These are phyloP conservation scores for Felis chaus DNA, from an alignment of 2,113 vertebrate species.

Conservation along the genomic window DNA sequence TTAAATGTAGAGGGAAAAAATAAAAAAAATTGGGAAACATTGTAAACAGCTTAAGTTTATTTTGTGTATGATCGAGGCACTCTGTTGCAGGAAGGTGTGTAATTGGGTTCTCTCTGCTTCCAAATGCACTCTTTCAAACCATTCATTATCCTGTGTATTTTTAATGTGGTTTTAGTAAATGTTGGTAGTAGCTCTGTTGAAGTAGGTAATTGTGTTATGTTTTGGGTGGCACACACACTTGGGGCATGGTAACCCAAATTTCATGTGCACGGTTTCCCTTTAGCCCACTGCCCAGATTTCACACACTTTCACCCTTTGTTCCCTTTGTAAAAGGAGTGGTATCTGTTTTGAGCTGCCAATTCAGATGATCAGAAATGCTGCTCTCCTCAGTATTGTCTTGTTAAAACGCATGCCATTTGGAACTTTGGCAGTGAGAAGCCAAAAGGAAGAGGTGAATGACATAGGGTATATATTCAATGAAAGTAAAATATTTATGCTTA, in stretches of 20 bases:
- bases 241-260: slow-evolving; percentile 67
- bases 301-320: slow-evolving; percentile 52
- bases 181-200: slow-evolving; percentile 73
- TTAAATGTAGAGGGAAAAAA: slow-evolving; percentile 76
- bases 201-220: slow-evolving; percentile 61
- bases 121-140: slow-evolving; percentile 74
- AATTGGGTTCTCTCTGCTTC: slow-evolving; percentile 84
- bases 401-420: slow-evolving; percentile 48
- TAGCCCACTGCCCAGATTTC: slow-evolving; percentile 49
- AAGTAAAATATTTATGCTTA: slow-evolving; percentile 55
- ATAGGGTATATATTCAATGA: slow-evolving; percentile 51
- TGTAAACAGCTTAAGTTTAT: slow-evolving; percentile 77
- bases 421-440: slow-evolving; percentile 68
- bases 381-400: slow-evolving; percentile 69
- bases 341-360: slow-evolving; percentile 73
- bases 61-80: slow-evolving; percentile 68
- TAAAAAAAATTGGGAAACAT: slow-evolving; percentile 75
- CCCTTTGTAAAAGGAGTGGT: slow-evolving; percentile 80
- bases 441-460: slow-evolving; percentile 66
- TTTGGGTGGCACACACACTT: slow-evolving; percentile 54
- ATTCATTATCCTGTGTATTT: slow-evolving; percentile 59
- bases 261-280: slow-evolving; percentile 66
- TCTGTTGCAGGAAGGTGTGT: slow-evolving; percentile 80
- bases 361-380: slow-evolving; percentile 73
- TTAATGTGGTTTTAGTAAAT: slow-evolving; percentile 72